phyloP scores from a whole-genome alignment of 2,797 vertebrate genomes.

The Enteromius trimaculatus region DNA sequence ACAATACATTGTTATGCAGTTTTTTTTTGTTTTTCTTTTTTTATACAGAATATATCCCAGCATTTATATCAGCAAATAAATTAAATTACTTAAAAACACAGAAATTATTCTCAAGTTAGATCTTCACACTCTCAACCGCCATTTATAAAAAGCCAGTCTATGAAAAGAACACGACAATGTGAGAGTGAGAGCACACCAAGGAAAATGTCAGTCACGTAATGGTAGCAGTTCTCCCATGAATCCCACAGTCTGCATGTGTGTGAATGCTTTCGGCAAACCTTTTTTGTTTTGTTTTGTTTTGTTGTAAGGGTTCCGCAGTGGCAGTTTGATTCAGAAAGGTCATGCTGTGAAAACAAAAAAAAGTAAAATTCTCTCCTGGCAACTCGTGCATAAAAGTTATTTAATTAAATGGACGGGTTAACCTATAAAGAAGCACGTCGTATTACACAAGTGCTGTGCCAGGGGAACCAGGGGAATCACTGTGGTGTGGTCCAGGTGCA shows the following conservation, averaged over 20 bases:
- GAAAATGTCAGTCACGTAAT: conserved; percentile 38
- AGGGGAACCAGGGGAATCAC: neutral
- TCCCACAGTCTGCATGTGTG: conserved; percentile 11
- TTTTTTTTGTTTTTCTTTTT: neutral
- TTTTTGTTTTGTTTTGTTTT: neutral
- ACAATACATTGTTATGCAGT: neutral
- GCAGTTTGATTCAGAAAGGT: conserved; percentile 37
- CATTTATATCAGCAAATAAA: neutral
- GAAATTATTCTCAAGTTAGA: neutral
- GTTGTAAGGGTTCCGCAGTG: neutral
- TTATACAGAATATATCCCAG: neutral
- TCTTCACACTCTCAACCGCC: conserved; percentile 13
- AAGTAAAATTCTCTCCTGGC: neutral
- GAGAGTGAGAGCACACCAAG: neutral
- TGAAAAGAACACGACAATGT: conserved; percentile 17
- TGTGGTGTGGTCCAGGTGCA: neutral
- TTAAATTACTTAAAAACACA: neutral
- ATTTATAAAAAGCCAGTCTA: conserved; percentile 12
- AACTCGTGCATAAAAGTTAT: conserved; percentile 11
- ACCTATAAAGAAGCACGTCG: conserved; percentile 39
- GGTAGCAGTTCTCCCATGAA: conserved; percentile 4
- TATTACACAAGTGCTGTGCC: neutral
- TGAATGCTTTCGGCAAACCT: conserved; percentile 22
- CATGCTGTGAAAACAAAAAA: conserved; percentile 12
- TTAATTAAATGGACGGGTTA: conserved; percentile 40